Conservation (phyloP, 2,797 vertebrate genomes). For the Sarcoramphus papa region DNA sequence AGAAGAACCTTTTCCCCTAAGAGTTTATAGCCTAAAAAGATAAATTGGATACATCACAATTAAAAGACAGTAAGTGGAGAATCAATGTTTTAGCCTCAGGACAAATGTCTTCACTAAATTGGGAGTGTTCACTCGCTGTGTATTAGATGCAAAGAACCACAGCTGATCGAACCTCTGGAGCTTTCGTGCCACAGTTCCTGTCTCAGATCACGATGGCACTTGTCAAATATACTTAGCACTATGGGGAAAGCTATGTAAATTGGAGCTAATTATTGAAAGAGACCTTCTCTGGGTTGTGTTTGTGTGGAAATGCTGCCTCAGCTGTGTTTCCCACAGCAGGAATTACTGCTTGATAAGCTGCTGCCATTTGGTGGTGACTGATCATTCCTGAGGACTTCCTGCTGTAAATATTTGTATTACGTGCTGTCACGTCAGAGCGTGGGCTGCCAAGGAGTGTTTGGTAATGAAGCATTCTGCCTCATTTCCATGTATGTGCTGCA, state of each 20-base stretch:
- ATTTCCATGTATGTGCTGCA: background rate
- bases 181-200: background rate
- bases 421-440: background rate
- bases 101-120: slow-evolving; percentile 19
- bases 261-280: background rate
- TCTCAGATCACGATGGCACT: background rate
- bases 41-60: slow-evolving; percentile 24
- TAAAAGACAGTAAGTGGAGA: slow-evolving; percentile 43
- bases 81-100: slow-evolving; percentile 44
- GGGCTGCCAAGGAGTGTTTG: background rate
- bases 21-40: background rate
- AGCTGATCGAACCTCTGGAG: background rate
- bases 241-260: slow-evolving; percentile 7
- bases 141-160: background rate
- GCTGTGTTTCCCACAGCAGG: slow-evolving; percentile 25
- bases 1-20: background rate
- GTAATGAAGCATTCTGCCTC: background rate
- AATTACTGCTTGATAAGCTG: background rate
- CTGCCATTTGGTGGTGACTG: slow-evolving; percentile 10
- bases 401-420: slow-evolving; percentile 1
- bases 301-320: slow-evolving; percentile 24
- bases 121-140: background rate
- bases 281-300: background rate
- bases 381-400: slow-evolving; percentile 16
- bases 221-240: background rate